Conservation (phyloP, 2,888 invertebrate genomes). For the Machimus rusticus region DNA sequence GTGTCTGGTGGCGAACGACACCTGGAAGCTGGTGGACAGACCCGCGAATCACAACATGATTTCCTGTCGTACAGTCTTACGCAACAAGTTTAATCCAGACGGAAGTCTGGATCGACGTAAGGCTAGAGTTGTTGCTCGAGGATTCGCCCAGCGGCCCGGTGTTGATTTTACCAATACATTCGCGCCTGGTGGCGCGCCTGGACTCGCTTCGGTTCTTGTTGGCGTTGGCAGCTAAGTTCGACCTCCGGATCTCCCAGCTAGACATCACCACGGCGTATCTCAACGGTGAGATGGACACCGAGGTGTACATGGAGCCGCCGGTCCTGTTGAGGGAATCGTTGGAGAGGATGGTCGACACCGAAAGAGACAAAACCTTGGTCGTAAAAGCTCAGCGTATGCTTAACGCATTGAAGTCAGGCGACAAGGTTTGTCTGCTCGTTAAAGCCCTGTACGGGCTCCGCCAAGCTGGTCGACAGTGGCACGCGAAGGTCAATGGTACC, state of each 20-base stretch:
- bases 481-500: too few relatives aligned
- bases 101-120: neutral
- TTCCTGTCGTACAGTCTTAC: neutral
- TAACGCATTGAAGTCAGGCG: neutral
- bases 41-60: conserved; percentile 24
- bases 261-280: conserved; percentile 1
- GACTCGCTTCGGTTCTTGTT: neutral
- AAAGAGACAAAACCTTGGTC: neutral
- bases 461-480: neutral
- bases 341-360: too few relatives aligned
- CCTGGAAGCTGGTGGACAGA: conserved; percentile 29
- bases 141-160: neutral
- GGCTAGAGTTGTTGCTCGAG: neutral
- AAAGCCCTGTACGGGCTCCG: neutral
- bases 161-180: too few relatives aligned
- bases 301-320: neutral
- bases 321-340: neutral
- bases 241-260: neutral
- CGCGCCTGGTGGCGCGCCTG: neutral
- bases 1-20: conserved; percentile 47
- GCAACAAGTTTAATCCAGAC: neutral
- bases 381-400: too few relatives aligned
- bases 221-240: neutral
- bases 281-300: neutral
- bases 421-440: neutral